These are phyloP conservation scores for Cerastis rubricosa DNA, from an alignment of 2,888 invertebrate genomes.

Conservation along the genomic window DNA sequence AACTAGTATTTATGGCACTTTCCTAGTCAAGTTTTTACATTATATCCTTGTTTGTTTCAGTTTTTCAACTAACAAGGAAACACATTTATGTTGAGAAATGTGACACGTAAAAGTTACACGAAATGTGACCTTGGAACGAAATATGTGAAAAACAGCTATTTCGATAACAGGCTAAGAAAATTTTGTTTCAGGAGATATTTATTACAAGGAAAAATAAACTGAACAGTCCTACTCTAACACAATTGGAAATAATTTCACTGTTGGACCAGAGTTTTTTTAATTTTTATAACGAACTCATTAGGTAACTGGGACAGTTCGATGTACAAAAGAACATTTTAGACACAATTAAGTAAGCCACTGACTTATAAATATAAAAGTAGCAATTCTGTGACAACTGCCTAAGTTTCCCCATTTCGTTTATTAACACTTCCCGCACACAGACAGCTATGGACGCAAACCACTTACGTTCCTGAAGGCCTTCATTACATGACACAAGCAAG, in stretches of 20 bases:
- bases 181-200: not conserved
- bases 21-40: slow-evolving; percentile 76
- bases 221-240: not conserved
- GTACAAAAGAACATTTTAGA: slow-evolving; percentile 2
- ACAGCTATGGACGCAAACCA: slow-evolving; percentile 14
- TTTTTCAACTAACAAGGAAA: slow-evolving; percentile 75
- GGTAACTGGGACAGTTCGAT: not conserved
- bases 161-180: slow-evolving; percentile 5
- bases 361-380: not conserved
- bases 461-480: slow-evolving; percentile 43
- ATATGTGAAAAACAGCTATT: slow-evolving; percentile 35
- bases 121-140: slow-evolving; percentile 39
- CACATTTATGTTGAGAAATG: slow-evolving; percentile 69
- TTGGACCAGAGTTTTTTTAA: not conserved
- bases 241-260: not conserved
- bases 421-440: slow-evolving; percentile 4
- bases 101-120: slow-evolving; percentile 51
- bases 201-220: slow-evolving; percentile 7
- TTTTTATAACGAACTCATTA: not conserved
- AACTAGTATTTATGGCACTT: slow-evolving; percentile 82
- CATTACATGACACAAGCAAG: slow-evolving; percentile 60
- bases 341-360: not conserved
- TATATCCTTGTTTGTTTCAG: slow-evolving; percentile 79
- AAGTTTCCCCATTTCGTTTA: slow-evolving; percentile 39
- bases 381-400: slow-evolving; percentile 6